Evolutionary conservation across 1,140 invertebrate species (phyloP), one percentile per base, ranked within the genome.

Genomic region (Cydia splendana): DNA sequence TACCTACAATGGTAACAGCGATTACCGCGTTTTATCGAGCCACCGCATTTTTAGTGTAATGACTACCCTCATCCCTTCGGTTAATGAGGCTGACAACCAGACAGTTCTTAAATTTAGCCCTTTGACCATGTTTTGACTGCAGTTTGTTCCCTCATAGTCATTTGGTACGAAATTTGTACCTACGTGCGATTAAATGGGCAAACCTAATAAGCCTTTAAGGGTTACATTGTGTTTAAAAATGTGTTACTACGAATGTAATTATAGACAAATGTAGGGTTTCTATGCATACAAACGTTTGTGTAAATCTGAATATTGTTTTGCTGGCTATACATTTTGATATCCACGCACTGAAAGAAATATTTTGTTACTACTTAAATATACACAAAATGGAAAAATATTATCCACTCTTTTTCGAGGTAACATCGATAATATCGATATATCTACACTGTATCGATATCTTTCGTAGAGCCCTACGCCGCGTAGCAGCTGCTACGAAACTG

Each of bases 11-110:
- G 15, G 30, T 69, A 38, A 13, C 65, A 18, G 15, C 28, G 30
- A 3, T 9, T 15, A 34, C 30, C 6, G 15, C 65, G 28, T 38
- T 69, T 38, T 69, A 69, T 69, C n/a, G 65, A 34, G 65, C 30
- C 30, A 69, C 65, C 65, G 65, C 65, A 69, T 69, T 69, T 69
- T 69, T 69, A 69, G 65, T 69, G 38, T 69, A 69, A 69, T 69
- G 9, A 67, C 65, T 34, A 69, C 65, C 65, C 30, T 69, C 30
- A 34, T n/a, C 28, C 65, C 65, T 69, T 69, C 30, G n/a, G 30
- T 69, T 69, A 69, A 69, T 69, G 65, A 69, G 28, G 28, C 28
- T 15, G 30, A 69, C n/a, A 67, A 69, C 30, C n/a, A n/a, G 53
- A 18, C 53, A 57, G 28, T 69, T 69, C 65, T 69, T 69, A 69